Evolutionary conservation across 2,888 invertebrate genomes (phyloP).

Genomic region (Harpalus rubripes): DNA sequence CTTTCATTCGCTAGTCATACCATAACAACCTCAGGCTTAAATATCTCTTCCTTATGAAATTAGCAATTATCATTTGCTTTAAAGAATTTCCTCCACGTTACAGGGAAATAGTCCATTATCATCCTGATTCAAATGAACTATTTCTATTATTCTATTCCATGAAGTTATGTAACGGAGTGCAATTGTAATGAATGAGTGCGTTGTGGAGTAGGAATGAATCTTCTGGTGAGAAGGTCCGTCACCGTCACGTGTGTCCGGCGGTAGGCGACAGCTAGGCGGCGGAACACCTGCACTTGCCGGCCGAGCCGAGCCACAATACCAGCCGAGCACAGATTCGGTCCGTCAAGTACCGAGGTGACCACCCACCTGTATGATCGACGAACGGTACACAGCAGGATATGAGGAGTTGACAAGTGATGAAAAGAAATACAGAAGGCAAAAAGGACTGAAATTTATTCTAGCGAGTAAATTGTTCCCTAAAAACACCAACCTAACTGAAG

Average conservation of each 20-base stretch:
- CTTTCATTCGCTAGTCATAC: too few relatives aligned
- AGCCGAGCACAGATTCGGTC: constrained; percentile 60
- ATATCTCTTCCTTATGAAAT: not conserved
- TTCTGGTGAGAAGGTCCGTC: too few relatives aligned
- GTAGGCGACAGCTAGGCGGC: constrained; percentile 63
- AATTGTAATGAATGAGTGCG: constrained; percentile 5
- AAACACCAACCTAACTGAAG: too few relatives aligned
- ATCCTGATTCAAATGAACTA: constrained; percentile 9
- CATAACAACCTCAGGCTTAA: too few relatives aligned
- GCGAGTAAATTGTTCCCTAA: too few relatives aligned
- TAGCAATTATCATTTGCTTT: too few relatives aligned
- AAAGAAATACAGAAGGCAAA: too few relatives aligned
- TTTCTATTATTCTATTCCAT: not conserved
- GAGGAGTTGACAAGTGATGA: not conserved
- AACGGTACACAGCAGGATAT: not conserved
- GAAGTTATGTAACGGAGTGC: too few relatives aligned
- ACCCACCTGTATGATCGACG: constrained; percentile 57
- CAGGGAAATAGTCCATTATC: too few relatives aligned
- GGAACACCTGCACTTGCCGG: constrained; percentile 57
- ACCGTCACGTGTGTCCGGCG: constrained; percentile 49
- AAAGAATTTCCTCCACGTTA: too few relatives aligned
- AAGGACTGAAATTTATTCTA: too few relatives aligned
- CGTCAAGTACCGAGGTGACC: constrained; percentile 41
- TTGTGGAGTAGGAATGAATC: too few relatives aligned
- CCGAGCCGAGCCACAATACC: constrained; percentile 35